Percentiles rank a stretch among this genome's conserved stretches.
These are phyloP conservation scores for Xanthia togata DNA, from an alignment of 2,888 invertebrate species.

Conservation along the genomic window DNA sequence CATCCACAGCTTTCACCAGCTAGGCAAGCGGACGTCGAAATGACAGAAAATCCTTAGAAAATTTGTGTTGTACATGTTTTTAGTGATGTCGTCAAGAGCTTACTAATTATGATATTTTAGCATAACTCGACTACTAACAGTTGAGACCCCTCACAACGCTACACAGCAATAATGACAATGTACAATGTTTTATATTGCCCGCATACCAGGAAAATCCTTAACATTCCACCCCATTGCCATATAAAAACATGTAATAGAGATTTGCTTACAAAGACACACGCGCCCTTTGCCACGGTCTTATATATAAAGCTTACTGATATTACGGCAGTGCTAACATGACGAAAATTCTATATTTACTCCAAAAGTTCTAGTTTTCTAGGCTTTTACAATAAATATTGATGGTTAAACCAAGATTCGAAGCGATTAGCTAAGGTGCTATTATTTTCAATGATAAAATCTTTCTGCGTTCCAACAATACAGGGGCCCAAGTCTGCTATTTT, in stretches of 20 bases:
- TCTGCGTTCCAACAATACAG: neutral
- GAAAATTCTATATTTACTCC: neutral
- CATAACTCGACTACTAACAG: too few relatives aligned
- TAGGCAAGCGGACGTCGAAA: too few relatives aligned
- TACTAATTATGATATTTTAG: too few relatives aligned
- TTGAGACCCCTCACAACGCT: too few relatives aligned
- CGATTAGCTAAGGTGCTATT: neutral
- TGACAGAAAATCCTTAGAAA: too few relatives aligned
- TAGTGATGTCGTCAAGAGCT: too few relatives aligned
- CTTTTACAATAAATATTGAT: slow-evolving; percentile 11
- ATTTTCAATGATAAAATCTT: neutral
- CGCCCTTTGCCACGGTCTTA: neutral
- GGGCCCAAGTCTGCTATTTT: too few relatives aligned
- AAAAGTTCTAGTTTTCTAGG: neutral
- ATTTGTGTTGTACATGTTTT: too few relatives aligned
- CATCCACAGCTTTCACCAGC: too few relatives aligned
- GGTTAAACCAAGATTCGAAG: neutral
- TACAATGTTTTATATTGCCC: slow-evolving; percentile 22
- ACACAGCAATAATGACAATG: slow-evolving; percentile 48
- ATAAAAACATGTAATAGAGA: slow-evolving; percentile 46
- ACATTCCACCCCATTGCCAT: slow-evolving; percentile 4
- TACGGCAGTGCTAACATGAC: neutral
- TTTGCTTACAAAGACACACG: slow-evolving; percentile 29
- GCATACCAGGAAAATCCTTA: slow-evolving; percentile 44
- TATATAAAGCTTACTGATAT: neutral